Conservation (phyloP, 2,797 vertebrate species). For the Phylloscopus collybita region DNA sequence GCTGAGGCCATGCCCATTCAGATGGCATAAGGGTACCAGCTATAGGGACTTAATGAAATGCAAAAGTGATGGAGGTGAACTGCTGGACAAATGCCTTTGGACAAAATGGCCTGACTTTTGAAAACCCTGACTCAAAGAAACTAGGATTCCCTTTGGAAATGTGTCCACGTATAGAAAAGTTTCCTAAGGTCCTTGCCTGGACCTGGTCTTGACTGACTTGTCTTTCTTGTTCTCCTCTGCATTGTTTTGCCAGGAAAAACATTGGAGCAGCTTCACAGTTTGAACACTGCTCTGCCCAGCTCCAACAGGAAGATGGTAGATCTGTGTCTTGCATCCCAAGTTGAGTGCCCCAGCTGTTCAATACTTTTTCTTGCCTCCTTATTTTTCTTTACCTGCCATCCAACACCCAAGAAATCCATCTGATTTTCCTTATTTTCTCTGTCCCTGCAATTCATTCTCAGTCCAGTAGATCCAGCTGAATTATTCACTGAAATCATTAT, state of each 20-base stretch:
- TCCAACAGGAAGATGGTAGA: background rate
- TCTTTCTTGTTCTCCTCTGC: background rate
- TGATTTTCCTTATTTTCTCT: slow-evolving; percentile 4
- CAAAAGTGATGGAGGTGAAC: background rate
- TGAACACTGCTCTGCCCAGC: background rate
- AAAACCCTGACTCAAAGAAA: background rate
- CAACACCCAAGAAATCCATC: background rate
- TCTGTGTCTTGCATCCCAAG: background rate
- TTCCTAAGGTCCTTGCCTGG: background rate
- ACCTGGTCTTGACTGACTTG: background rate
- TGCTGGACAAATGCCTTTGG: background rate
- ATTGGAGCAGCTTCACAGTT: background rate
- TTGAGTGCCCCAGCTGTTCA: background rate
- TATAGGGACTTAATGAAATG: background rate
- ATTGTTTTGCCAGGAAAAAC: background rate
- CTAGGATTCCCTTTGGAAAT: background rate
- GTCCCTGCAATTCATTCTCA: background rate
- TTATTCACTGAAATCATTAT: slow-evolving; percentile 41
- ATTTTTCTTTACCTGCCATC: background rate
- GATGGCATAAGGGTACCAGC: background rate
- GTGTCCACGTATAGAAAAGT: background rate
- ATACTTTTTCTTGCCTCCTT: background rate
- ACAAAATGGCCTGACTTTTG: background rate
- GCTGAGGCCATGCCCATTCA: background rate
- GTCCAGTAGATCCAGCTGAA: background rate